These are phyloP conservation scores for Bicyclus anynana DNA, from an alignment of 1,140 invertebrate species.

Conservation along the genomic window DNA sequence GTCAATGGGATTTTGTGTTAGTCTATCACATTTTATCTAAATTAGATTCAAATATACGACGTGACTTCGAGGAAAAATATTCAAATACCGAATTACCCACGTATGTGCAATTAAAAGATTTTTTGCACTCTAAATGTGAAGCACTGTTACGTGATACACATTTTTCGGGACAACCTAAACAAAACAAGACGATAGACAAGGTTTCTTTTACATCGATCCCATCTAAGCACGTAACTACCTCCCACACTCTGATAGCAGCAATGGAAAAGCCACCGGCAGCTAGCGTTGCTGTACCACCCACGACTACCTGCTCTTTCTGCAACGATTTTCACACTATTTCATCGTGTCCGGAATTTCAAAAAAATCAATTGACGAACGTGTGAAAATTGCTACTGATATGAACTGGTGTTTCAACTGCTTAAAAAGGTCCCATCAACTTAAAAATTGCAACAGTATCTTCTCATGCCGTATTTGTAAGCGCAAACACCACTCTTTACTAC, in stretches of 20 bases:
- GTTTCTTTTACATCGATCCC: no score
- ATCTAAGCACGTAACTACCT: no score
- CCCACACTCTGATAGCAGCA: no score
- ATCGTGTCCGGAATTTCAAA: constrained; percentile 18
- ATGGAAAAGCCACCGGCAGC: no score
- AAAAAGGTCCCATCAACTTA: constrained; percentile 27
- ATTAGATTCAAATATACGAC: neutral
- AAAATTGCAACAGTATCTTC: constrained; percentile 27
- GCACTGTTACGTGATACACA: neutral
- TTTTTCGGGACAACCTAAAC: neutral
- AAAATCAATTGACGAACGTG: constrained; percentile 30
- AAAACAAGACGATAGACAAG: no score
- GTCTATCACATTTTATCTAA: neutral
- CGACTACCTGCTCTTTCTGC: constrained; percentile 12
- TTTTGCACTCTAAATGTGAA: no score
- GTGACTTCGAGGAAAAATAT: neutral
- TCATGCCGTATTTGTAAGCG: constrained; percentile 24
- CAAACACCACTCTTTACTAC: constrained; percentile 22
- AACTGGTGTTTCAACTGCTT: constrained; percentile 32
- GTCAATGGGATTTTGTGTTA: constrained; percentile 5
- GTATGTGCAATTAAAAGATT: neutral
- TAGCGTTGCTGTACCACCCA: no score
- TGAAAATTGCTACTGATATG: constrained; percentile 15
- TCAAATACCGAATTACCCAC: neutral
- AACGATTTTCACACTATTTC: constrained; percentile 9